A percentile compares a stretch with the other conserved stretches of the same genome.
Conservation (phyloP, 2,888 invertebrate genomes). For the Hydraecia micacea region DNA sequence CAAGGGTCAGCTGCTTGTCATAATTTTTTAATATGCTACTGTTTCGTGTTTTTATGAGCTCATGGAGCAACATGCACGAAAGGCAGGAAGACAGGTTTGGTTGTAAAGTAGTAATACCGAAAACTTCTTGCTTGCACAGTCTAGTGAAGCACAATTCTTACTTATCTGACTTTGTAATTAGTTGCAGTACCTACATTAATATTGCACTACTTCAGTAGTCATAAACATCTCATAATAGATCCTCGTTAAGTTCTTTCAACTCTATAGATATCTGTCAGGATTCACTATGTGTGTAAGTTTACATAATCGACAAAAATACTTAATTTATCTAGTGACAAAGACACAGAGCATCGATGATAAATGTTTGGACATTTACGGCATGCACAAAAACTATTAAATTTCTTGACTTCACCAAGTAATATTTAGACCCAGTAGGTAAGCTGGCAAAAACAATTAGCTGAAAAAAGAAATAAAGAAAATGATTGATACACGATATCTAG, state of each 20-base stretch:
- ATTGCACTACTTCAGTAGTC: neutral
- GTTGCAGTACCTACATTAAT: neutral
- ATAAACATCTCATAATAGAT: neutral
- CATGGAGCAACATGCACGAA: neutral
- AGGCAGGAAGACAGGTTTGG: neutral
- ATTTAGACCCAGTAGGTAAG: neutral
- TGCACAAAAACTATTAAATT: neutral
- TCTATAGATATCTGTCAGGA: no score
- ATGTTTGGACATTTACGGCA: neutral
- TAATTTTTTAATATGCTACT: constrained; percentile 23
- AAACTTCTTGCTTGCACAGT: neutral
- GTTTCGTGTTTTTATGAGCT: neutral
- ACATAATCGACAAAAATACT: neutral
- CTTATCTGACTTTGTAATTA: no score
- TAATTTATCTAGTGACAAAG: neutral
- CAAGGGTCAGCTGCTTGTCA: constrained; percentile 34
- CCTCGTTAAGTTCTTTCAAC: neutral
- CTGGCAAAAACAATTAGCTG: neutral
- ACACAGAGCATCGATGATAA: neutral
- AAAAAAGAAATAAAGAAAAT: constrained; percentile 6
- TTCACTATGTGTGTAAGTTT: neutral
- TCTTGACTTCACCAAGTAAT: neutral
- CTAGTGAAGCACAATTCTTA: neutral
- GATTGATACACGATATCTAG: constrained; percentile 4
- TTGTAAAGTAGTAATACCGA: neutral